Conservation (phyloP, 2,113 vertebrate species). For the Varanus komodoensis region DNA sequence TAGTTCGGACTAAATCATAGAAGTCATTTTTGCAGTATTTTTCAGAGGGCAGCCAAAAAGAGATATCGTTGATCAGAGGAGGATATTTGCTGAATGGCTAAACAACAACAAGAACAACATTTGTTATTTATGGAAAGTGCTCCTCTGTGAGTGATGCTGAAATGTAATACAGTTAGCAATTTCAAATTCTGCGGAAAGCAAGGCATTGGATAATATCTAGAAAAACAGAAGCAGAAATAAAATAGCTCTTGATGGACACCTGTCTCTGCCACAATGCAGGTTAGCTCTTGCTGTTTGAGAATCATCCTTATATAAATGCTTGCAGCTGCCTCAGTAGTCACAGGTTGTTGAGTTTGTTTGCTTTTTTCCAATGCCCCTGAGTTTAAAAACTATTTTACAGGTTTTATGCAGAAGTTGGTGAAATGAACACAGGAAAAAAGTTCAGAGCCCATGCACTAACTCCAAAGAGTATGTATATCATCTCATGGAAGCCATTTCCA, state of each 20-base stretch:
- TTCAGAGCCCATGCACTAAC: no score
- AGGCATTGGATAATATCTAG: conserved; percentile 8
- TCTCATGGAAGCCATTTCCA: not conserved
- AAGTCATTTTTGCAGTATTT: conserved; percentile 90
- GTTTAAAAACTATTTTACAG: not conserved
- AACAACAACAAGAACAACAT: conserved; percentile 43
- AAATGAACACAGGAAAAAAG: not conserved
- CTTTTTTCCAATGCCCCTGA: not conserved
- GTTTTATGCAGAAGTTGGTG: not conserved
- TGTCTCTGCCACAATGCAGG: not conserved
- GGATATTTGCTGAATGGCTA: conserved; percentile 93
- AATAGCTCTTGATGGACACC: not conserved
- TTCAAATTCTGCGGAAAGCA: not conserved
- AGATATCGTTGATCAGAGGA: conserved; percentile 91
- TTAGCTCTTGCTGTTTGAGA: not conserved
- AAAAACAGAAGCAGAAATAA: conserved; percentile 28
- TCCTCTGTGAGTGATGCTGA: conserved; percentile 6
- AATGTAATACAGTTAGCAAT: not conserved
- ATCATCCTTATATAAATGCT: not conserved
- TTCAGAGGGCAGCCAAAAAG: conserved; percentile 92
- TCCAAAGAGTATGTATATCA: not conserved
- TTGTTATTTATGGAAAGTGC: not conserved
- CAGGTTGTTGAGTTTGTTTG: no score
- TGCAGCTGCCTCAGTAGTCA: not conserved
- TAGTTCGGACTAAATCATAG: conserved; percentile 90